A percentile compares a stretch with the other conserved stretches of the same genome.
phyloP scores from a whole-genome alignment of 2,888 invertebrate genomes.

The Caenorhabditis doughertyi region DNA sequence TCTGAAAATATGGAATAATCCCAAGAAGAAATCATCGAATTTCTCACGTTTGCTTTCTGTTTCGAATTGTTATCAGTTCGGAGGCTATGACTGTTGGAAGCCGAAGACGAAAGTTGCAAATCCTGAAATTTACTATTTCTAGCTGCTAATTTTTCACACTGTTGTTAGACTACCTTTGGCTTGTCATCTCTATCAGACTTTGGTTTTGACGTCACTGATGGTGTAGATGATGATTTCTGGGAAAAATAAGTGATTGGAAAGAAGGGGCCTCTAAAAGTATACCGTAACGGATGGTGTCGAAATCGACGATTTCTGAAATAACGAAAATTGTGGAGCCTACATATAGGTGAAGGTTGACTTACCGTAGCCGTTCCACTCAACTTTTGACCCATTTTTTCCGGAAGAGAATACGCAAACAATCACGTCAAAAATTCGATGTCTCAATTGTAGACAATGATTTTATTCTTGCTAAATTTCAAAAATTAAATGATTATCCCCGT shows the following conservation, averaged over 20 bases:
- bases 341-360: background rate
- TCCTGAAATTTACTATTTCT: background rate
- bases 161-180: conserved; percentile 20
- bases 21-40: background rate
- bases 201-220: conserved; percentile 3
- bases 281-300: conserved; percentile 6
- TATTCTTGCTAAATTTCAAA: background rate
- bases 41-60: conserved; percentile 3
- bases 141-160: background rate
- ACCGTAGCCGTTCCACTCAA: conserved; percentile 34
- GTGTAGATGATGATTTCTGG: conserved; percentile 22
- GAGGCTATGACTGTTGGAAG: conserved; percentile 7
- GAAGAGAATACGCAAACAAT: conserved; percentile 25
- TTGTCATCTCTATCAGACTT: conserved; percentile 15
- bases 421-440: conserved; percentile 18
- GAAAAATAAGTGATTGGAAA: no score
- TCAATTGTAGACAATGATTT: conserved; percentile 1
- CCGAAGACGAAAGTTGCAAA: background rate
- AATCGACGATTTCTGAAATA: conserved; percentile 11
- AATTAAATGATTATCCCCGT: background rate
- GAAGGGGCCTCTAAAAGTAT: background rate
- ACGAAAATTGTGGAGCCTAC: background rate
- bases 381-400: conserved; percentile 38
- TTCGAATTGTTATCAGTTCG: conserved; percentile 7
- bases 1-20: conserved; percentile 15